A percentile compares a stretch with the other conserved stretches of the same genome.
These are phyloP conservation scores for Mormyrus hasselquistii DNA, from an alignment of 2,797 vertebrate genomes.

Conservation along the genomic window DNA sequence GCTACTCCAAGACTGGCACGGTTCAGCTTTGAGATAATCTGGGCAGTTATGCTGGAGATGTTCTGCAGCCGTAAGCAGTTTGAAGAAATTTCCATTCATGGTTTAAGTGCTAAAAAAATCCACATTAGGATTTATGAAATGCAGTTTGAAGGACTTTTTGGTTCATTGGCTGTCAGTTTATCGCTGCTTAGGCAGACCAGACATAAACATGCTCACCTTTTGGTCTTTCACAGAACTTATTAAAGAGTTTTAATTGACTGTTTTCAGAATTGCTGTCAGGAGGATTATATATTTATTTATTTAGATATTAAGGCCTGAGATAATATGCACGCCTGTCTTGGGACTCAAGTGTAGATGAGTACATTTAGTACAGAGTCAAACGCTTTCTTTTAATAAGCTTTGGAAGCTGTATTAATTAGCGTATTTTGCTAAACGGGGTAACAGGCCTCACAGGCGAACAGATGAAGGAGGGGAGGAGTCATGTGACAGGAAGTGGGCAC, in stretches of 20 bases:
- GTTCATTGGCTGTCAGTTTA: neutral
- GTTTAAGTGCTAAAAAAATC: conserved; percentile 12
- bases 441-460: neutral
- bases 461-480: neutral
- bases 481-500: neutral
- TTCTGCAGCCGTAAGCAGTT: neutral
- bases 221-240: neutral
- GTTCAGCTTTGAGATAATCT: conserved; percentile 8
- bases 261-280: neutral
- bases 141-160: neutral
- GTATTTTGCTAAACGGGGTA: neutral
- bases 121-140: neutral
- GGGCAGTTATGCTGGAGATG: neutral
- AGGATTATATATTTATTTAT: neutral
- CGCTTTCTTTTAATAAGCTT: neutral
- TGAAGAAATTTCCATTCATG: conserved; percentile 1
- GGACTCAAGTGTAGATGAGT: neutral
- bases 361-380: neutral
- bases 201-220: neutral
- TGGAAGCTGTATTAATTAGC: neutral
- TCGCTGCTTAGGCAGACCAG: neutral
- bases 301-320: neutral
- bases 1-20: neutral
- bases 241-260: neutral
- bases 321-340: conserved; percentile 1